Evolutionary conservation across 2,797 vertebrate species (phyloP), one percentile per base, ranked within the genome.

Genomic region (Lutjanus argentimaculatus): DNA sequence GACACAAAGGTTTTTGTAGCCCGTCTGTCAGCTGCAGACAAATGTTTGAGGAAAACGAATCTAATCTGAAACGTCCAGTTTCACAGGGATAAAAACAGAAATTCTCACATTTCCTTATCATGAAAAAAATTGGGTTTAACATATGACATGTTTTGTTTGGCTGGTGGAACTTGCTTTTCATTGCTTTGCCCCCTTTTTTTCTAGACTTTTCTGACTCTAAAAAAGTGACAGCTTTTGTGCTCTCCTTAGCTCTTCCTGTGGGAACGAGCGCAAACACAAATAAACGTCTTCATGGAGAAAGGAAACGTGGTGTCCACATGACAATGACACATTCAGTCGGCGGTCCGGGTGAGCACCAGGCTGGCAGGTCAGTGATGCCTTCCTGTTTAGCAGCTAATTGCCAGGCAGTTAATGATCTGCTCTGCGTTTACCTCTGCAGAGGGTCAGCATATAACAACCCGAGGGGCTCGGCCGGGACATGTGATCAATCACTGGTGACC

Each of bases 401-500:
- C 81, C 65, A 74, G 67, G 77, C 73, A 59, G 84, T 83, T 89
- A 89, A 92, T 92, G 86, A 86, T 46, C 80, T 56, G 58, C 58
- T 52, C 79, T 71, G 71, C n/a, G 21, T 91, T 91, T 89, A 80
- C 67, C 72, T 79, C 79, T 79, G 81, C 76, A 79, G 75, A 85
- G 67, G 85, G 87, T 91, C 89, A 88, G 67, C 57, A 46, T 82
- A 36, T 36, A 80, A 91, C 88, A 88, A 85, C 81, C 92, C 30
- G 68, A 14, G 49, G 73, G 84, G 65, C 75, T 65, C 8, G 17
- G 64, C 59, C 17, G 12, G 72, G 87, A 89, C 85, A 79, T 91
- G 85, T 86, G 88, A 93, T 93, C 88, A 92, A 90, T 94, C 91
- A 93, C 77, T 9, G n/a, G 56, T 89, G 91, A 90, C 92, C 91